Base-by-base conservation (phyloP, 2,888 invertebrate species). In the Cephus sareptanus region DNA sequence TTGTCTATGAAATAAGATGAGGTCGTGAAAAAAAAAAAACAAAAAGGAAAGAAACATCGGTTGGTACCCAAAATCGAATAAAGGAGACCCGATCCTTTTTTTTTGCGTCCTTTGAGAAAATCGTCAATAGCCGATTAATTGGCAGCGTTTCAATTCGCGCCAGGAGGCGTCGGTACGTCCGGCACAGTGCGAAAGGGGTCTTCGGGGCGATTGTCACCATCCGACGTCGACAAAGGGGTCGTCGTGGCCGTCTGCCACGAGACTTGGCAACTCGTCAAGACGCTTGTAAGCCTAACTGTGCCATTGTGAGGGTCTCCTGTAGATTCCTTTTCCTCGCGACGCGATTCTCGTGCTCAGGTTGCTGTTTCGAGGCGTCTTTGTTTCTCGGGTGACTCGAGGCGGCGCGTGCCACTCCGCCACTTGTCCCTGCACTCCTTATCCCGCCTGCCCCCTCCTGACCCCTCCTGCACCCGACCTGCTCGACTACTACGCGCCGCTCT, bases 211-310 rank as follows among this genome's bases (percentile, higher is more conserved):
- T 75, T 75, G 68, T 75, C 77, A 69, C 71, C 82, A 15, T 12
- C 83, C 84, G 83, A 82, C 86, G 34, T 30, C 74, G 34, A 87
- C 87, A 86, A 85, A 86, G 84, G 85, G 84, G 85, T 79, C 81
- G 83, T 80, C 83, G 83, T 76, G 81, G 79, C 85, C 82, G 34
- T 82, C 85, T 84, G 87, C 85, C 85, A 85, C 83, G 87, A 86
- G 88, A 90, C 89, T 91, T 91, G 91, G 91, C 91, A 91, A 89
- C 89, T 88, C 90, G 90, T 90, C 91, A 91, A 91, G 90, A 90
- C 89, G 88, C 89, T 88, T 86, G 88, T 88, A 89, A 90, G 89
- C 89, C 90, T 90, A 91, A 90, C 89, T 84, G 86, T 87, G 85
- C 86, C 85, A 85, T 86, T 86, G 85, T 86, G 81, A 83, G 80